Conservation (phyloP, 2,888 invertebrate species). For the Taphrorychus bicolor region DNA sequence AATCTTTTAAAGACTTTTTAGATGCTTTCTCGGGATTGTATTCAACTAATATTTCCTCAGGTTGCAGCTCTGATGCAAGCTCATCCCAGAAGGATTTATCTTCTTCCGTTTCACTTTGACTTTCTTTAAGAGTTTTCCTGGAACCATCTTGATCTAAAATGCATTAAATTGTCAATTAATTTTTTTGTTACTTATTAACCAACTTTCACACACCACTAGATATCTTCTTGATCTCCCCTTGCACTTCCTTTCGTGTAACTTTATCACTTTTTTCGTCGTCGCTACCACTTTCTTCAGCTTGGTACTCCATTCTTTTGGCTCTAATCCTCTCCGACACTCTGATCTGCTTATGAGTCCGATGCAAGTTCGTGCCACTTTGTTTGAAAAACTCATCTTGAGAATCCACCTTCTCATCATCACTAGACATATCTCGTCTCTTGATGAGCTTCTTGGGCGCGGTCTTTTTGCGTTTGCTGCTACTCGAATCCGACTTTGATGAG, state of each 20-base stretch:
- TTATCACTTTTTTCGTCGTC: no score
- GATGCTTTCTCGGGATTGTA: slow-evolving; percentile 8
- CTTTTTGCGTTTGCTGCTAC: background rate
- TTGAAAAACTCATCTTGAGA: slow-evolving; percentile 39
- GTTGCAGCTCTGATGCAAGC: background rate
- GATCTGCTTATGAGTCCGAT: slow-evolving; percentile 21
- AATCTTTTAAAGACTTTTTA: slow-evolving; percentile 16
- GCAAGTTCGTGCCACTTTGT: slow-evolving; percentile 35
- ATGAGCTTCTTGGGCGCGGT: background rate
- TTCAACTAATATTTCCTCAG: background rate
- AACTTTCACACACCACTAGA: background rate
- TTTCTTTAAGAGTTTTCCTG: background rate
- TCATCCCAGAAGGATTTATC: slow-evolving; percentile 11
- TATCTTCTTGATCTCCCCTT: background rate
- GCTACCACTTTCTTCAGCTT: no score
- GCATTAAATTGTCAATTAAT: no score
- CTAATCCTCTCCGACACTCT: background rate
- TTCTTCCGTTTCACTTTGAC: background rate
- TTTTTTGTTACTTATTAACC: no score
- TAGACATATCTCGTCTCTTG: background rate
- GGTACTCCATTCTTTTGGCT: background rate
- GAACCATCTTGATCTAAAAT: background rate
- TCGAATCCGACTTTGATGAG: background rate
- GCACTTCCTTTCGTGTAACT: background rate
- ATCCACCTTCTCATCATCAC: background rate